Evolutionary conservation across 2,888 invertebrate species (phyloP).

Genomic region (Antitype chi): DNA sequence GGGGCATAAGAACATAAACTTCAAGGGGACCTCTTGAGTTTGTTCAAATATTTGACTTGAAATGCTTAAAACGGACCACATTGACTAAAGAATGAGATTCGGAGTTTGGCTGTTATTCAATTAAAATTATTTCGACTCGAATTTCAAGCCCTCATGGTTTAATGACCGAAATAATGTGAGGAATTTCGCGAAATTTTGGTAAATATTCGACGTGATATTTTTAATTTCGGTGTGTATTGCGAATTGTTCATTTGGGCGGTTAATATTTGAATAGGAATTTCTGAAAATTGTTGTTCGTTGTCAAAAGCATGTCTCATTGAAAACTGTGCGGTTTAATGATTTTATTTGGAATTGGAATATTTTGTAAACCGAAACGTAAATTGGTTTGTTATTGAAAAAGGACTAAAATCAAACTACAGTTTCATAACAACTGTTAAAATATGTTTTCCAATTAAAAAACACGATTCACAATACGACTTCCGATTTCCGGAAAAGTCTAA

Average conservation of each 20-base stretch:
- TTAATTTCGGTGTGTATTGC: constrained; percentile 10
- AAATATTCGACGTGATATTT: constrained; percentile 32
- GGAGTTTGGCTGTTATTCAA: constrained; percentile 60
- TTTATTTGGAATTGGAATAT: not conserved
- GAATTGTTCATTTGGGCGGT: constrained; percentile 11
- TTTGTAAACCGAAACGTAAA: not conserved
- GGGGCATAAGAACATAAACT: constrained; percentile 72
- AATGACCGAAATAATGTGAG: constrained; percentile 49
- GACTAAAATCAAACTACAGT: not conserved
- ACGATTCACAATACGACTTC: not conserved
- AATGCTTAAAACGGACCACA: constrained; percentile 75
- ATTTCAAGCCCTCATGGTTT: constrained; percentile 42
- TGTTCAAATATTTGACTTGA: constrained; percentile 82
- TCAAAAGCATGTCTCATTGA: not conserved
- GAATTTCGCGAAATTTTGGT: constrained; percentile 26
- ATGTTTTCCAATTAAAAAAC: not conserved
- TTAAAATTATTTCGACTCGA: constrained; percentile 67
- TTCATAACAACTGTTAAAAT: no score
- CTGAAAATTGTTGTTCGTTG: not conserved
- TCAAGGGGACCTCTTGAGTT: constrained; percentile 73
- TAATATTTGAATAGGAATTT: not conserved
- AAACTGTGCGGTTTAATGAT: not conserved
- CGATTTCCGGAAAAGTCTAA: not conserved
- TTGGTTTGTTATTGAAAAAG: not conserved
- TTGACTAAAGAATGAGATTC: constrained; percentile 72